Conservation (phyloP, 2,797 vertebrate species). For the Acanthurus tractus region DNA sequence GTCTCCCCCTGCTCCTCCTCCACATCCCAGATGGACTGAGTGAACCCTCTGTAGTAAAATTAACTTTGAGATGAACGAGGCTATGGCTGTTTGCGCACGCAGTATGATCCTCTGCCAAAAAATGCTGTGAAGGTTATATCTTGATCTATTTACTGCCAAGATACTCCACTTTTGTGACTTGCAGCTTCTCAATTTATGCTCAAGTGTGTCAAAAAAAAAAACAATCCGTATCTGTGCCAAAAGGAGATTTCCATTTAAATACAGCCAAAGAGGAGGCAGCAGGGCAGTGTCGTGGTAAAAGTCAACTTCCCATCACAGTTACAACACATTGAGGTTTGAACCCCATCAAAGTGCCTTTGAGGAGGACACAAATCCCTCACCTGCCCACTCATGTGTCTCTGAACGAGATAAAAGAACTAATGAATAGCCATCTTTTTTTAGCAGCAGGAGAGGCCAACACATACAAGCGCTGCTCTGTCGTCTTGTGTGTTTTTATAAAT, state of each 20-base stretch:
- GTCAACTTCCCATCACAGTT: slow-evolving; percentile 26
- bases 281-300: slow-evolving; percentile 21
- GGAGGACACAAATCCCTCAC: slow-evolving; percentile 34
- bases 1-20: slow-evolving; percentile 40
- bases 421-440: slow-evolving; percentile 30
- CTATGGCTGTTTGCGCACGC: slow-evolving; percentile 50
- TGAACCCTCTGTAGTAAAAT: slow-evolving; percentile 72
- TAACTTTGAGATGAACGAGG: slow-evolving; percentile 76
- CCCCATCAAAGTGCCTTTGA: slow-evolving; percentile 39
- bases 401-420: slow-evolving; percentile 37
- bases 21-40: slow-evolving; percentile 63
- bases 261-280: slow-evolving; percentile 28
- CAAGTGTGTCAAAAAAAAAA: slow-evolving; percentile 55
- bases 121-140: slow-evolving; percentile 64
- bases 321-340: slow-evolving; percentile 36
- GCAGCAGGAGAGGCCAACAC: slow-evolving; percentile 6
- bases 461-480: background rate
- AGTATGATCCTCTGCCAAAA: slow-evolving; percentile 66
- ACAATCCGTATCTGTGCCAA: slow-evolving; percentile 17
- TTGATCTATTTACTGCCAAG: slow-evolving; percentile 68
- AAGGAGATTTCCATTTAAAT: slow-evolving; percentile 46
- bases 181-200: slow-evolving; percentile 44
- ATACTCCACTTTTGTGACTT: slow-evolving; percentile 41
- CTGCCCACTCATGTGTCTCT: slow-evolving; percentile 38
- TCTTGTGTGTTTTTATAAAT: slow-evolving; percentile 24